Conservation (phyloP, 2,888 invertebrate genomes). For the Polymixis flavicincta region DNA sequence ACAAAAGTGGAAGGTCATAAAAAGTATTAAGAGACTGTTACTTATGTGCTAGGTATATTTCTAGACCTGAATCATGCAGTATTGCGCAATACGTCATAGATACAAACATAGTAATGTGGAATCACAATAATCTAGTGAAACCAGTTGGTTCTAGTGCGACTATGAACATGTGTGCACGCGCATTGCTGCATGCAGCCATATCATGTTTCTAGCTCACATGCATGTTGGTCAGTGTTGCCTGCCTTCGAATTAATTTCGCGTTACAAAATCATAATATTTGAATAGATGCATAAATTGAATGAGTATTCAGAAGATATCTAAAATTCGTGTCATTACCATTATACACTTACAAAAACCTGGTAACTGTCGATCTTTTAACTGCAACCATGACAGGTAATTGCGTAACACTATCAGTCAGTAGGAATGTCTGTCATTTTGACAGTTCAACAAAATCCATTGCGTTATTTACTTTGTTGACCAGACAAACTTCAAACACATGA, state of each 20-base stretch:
- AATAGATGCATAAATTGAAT: constrained; percentile 2
- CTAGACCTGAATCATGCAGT: constrained; percentile 32
- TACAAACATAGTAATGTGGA: constrained; percentile 35
- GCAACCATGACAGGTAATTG: too few relatives aligned
- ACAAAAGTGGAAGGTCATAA: not conserved
- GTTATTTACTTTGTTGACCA: too few relatives aligned
- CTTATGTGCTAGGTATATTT: constrained; percentile 15
- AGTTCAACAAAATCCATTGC: too few relatives aligned
- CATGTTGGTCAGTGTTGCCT: constrained; percentile 36
- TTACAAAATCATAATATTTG: constrained; percentile 29
- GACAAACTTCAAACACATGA: too few relatives aligned
- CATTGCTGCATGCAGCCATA: constrained; percentile 38
- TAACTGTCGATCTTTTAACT: not conserved
- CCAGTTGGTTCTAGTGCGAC: constrained; percentile 39
- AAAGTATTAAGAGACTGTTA: constrained; percentile 2
- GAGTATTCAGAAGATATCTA: not conserved
- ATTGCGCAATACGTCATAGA: constrained; percentile 45
- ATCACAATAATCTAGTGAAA: constrained; percentile 51
- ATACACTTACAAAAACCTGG: not conserved
- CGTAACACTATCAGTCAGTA: too few relatives aligned
- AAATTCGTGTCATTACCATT: not conserved
- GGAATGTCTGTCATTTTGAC: too few relatives aligned
- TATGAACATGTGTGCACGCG: constrained; percentile 31
- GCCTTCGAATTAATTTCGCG: constrained; percentile 54
- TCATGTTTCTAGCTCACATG: constrained; percentile 52